phyloP scores from a whole-genome alignment of 2,797 vertebrate species.

The Sebastes reedi region DNA sequence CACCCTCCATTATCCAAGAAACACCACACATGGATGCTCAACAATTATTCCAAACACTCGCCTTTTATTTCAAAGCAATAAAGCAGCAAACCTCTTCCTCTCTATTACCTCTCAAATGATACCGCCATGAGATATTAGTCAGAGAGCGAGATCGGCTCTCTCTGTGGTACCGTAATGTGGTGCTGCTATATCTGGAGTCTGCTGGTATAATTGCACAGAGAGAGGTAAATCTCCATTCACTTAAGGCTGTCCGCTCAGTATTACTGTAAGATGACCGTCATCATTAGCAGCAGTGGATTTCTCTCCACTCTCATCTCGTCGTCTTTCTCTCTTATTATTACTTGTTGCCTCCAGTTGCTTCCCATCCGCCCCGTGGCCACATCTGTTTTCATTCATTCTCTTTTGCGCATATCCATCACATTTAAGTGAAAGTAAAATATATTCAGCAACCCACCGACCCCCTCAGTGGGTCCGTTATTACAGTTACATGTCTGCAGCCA shows the following conservation, averaged over 20 bases:
- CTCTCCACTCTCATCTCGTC: background rate
- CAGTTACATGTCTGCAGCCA: background rate
- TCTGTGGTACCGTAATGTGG: slow-evolving; percentile 28
- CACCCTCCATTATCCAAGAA: slow-evolving; percentile 40
- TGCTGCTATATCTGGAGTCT: background rate
- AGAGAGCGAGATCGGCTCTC: slow-evolving; percentile 2
- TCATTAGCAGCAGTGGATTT: slow-evolving; percentile 16
- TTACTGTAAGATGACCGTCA: background rate
- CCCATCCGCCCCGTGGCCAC: too few species aligned
- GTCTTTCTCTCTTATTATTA: background rate
- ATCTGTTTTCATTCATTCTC: background rate
- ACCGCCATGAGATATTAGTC: slow-evolving; percentile 47
- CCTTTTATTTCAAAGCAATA: slow-evolving; percentile 52
- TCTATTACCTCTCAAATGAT: slow-evolving; percentile 61
- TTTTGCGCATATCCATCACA: background rate
- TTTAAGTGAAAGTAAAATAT: background rate
- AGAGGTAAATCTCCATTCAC: slow-evolving; percentile 43
- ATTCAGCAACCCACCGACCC: background rate
- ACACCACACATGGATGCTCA: slow-evolving; percentile 8
- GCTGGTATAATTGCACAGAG: slow-evolving; percentile 33
- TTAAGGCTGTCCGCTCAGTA: background rate
- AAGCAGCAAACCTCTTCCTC: slow-evolving; percentile 53
- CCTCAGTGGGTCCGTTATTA: background rate
- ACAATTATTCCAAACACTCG: slow-evolving; percentile 35
- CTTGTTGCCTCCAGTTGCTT: background rate